A percentile compares a stretch with the other conserved stretches of the same genome.
Conservation (phyloP, 2,888 invertebrate species). For the Patella pellucida region DNA sequence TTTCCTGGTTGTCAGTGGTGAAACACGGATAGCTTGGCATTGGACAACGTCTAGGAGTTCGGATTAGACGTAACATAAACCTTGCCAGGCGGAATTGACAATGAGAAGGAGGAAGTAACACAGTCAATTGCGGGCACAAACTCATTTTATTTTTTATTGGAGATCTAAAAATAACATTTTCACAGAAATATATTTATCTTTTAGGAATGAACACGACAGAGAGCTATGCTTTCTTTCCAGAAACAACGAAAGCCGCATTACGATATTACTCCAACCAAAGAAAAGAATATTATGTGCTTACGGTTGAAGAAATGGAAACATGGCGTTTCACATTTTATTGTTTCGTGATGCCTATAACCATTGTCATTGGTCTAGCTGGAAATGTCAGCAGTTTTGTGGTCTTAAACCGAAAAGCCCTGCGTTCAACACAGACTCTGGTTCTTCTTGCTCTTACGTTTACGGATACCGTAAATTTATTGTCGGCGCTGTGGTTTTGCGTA, state of each 20-base stretch:
- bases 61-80: no score
- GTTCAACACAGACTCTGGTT: background rate
- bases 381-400: background rate
- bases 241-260: background rate
- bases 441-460: background rate
- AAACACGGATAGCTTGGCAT: no score
- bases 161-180: no score
- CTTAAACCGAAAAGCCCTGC: background rate
- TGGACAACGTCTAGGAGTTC: no score
- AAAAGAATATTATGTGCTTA: background rate
- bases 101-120: no score
- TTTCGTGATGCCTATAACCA: background rate
- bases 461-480: background rate
- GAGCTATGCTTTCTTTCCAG: no score
- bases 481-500: background rate
- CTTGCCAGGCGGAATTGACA: no score
- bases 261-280: background rate
- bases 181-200: no score
- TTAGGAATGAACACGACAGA: no score
- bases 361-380: background rate
- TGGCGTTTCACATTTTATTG: background rate
- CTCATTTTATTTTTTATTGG: no score
- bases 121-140: no score
- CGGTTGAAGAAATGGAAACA: background rate
- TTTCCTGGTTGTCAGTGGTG: no score